Percentiles rank a stretch among this genome's conserved stretches.
phyloP scores from a whole-genome alignment of 2,113 vertebrate genomes.

The Oplegnathus fasciatus region DNA sequence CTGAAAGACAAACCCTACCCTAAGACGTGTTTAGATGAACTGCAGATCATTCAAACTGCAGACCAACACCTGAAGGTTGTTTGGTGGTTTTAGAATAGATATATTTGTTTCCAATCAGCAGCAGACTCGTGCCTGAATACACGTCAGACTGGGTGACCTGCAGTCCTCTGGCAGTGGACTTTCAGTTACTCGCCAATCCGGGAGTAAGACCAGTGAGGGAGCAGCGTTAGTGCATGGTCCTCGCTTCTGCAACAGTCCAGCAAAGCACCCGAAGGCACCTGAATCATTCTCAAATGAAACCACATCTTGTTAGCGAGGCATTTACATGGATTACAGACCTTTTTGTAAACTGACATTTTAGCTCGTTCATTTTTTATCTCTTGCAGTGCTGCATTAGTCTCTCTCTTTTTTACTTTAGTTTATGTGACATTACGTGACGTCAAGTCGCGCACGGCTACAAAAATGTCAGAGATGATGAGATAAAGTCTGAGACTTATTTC shows the following conservation, averaged over 20 bases:
- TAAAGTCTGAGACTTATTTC: background rate
- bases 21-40: background rate
- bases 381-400: background rate
- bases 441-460: background rate
- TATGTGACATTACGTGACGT: background rate
- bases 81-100: background rate
- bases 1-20: background rate
- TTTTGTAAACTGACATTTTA: background rate
- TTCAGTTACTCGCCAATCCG: background rate
- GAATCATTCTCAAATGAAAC: background rate
- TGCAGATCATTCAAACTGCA: background rate
- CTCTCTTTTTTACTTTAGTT: background rate
- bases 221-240: background rate
- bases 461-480: background rate
- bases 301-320: background rate
- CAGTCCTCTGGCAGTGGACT: background rate
- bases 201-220: background rate
- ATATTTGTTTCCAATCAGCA: constrained; percentile 4
- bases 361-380: background rate
- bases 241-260: background rate
- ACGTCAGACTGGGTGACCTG: background rate
- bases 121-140: background rate
- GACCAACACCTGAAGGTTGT: background rate
- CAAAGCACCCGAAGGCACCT: background rate
- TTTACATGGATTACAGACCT: background rate